Base-by-base conservation (phyloP, 2,888 invertebrate species). In the Phyllotreta striolata region DNA sequence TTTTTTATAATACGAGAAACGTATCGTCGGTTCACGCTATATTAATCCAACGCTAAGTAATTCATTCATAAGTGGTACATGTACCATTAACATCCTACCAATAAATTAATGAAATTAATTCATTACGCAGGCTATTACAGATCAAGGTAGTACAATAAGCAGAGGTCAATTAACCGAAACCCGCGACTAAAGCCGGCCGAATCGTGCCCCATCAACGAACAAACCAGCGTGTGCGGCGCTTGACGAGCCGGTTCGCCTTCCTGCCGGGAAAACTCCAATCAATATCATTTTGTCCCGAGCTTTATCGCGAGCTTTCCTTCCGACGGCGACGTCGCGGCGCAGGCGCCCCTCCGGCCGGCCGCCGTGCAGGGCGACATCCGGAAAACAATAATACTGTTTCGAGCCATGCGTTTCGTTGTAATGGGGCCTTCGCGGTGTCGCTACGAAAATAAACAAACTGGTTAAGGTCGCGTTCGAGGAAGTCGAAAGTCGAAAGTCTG, bases 231-330 rank as follows among this genome's bases (percentile, higher is more conserved):
- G 55, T 63, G 56, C 59, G 64, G 63, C 64, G 55, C 61, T 59
- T 37, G 38, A 57, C 13, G 44, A 34, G 41, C 49, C 59, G 51
- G 9, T 51, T 59, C 8, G 60, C 44, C 6, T 57, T 62, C 52
- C 55, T 12, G 56, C 49, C 63, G 43, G 66, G 56, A 59, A 62
- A 65, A 57, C 49, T 59, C 54, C 41, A 66, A 68, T 68, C 68
- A 66, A 68, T 68, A 68, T 60, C 63, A 55, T 56, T 59, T 52
- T 51, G 55, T 56, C 55, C 57, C 35, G 52, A 57, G 58, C 56
- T 51, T 63, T 62, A 51, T 40, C 40, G 10, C 37, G 59, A 63
- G 59, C 54, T 54, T 63, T 63, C 55, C 66, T 40, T 47, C 40
- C 40, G 38, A 61, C 54, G 37, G 40, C 9, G 49, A 35, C 51